Evolutionary conservation across 2,113 vertebrate genomes (phyloP).

Genomic region (Enhydra lutris): DNA sequence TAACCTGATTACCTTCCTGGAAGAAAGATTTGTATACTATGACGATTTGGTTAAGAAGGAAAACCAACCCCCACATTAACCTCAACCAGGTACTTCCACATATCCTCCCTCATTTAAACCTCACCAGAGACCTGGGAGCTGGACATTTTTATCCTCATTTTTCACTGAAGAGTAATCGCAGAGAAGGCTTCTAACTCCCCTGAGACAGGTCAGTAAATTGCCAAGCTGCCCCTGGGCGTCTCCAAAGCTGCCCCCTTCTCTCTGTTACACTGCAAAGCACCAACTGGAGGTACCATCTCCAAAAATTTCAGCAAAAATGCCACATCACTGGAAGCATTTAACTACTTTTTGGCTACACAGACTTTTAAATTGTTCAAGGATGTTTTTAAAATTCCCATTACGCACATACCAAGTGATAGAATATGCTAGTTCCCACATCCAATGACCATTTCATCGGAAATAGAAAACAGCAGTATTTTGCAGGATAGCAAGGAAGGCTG

Average conservation of each 20-base stretch:
- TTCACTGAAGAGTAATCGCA: not conserved
- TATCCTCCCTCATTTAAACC: not conserved
- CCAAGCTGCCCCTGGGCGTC: fast-evolving
- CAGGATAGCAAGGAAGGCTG: fast-evolving
- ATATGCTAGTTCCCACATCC: not conserved
- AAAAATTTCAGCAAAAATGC: not conserved
- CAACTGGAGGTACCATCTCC: not conserved
- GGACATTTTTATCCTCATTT: not conserved
- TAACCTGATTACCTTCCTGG: not conserved
- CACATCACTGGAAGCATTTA: not conserved
- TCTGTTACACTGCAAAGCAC: not conserved
- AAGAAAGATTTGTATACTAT: not conserved
- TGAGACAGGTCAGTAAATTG: not conserved
- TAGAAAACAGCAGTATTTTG: not conserved
- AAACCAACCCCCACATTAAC: not conserved
- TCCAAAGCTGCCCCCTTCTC: not conserved
- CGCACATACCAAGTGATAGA: not conserved
- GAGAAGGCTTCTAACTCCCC: not conserved
- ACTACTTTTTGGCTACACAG: not conserved
- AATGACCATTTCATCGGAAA: not conserved
- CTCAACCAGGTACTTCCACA: not conserved
- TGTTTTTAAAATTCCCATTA: not conserved
- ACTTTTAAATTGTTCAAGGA: not conserved
- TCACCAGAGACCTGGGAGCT: not conserved
- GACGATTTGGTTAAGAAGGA: not conserved